A percentile compares a stretch with the other conserved stretches of the same genome.
phyloP scores from a whole-genome alignment of 2,113 vertebrate species.

The Calidris pygmaea region DNA sequence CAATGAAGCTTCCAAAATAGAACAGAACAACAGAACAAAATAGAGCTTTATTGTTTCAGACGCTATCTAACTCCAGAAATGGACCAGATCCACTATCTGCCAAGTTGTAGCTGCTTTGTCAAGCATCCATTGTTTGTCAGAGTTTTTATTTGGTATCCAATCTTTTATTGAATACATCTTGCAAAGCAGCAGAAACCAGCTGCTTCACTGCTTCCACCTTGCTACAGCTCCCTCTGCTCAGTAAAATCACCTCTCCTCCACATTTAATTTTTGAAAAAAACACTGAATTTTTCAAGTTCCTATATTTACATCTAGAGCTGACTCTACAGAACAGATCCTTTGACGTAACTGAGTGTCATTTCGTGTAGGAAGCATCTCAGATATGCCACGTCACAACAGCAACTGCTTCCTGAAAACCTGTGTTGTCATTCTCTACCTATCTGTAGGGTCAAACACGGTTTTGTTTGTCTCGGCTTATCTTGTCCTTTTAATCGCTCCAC shows the following conservation, averaged over 20 bases:
- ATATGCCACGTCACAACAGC: not conserved
- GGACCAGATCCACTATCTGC: not conserved
- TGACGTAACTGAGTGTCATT: not conserved
- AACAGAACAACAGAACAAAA: not conserved
- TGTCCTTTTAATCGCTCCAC: not conserved
- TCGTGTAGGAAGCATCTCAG: not conserved
- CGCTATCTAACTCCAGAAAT: not conserved
- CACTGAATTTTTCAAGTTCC: not conserved
- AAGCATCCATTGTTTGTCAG: not conserved
- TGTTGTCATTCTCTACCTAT: not conserved
- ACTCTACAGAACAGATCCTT: not conserved
- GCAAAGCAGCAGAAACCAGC: not conserved
- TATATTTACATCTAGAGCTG: not conserved
- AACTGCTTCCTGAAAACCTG: not conserved
- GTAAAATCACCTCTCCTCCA: not conserved
- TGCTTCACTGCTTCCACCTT: not conserved
- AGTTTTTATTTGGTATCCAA: not conserved
- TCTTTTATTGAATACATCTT: not conserved
- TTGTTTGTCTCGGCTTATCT: not conserved
- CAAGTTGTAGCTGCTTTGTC: not conserved
- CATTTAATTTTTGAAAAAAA: not conserved
- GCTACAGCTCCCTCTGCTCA: not conserved
- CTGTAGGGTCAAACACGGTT: not conserved
- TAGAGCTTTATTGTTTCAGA: not conserved
- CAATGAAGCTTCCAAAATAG: not conserved